A percentile compares a stretch with the other conserved stretches of the same genome.
Conservation (phyloP, 1,140 invertebrate genomes). For the Drosophila dunni region DNA sequence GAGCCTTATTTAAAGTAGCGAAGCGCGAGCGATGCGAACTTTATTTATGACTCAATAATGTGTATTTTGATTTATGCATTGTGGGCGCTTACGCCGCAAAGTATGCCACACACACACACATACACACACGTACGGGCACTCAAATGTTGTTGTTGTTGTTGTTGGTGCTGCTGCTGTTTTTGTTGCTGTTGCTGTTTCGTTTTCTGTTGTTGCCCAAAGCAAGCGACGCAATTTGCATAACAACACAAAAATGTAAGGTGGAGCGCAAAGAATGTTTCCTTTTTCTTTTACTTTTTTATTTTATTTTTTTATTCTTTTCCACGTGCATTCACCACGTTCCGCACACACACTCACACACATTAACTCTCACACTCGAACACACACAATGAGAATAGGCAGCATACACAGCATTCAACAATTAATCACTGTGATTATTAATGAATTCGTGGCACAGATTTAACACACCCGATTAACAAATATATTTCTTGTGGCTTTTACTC, state of each 20-base stretch:
- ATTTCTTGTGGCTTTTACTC: background rate
- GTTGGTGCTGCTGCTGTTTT: conserved; percentile 60
- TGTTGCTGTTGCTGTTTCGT: conserved; percentile 56
- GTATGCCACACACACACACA: conserved; percentile 31
- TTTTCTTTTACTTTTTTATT: background rate
- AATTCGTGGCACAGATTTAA: conserved; percentile 34
- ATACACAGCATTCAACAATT: conserved; percentile 39
- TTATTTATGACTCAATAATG: conserved; percentile 83
- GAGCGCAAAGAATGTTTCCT: conserved; percentile 32
- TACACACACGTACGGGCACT: conserved; percentile 35
- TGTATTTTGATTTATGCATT: conserved; percentile 83
- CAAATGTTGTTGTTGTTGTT: conserved; percentile 64
- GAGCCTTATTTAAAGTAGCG: conserved; percentile 79
- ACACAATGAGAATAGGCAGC: background rate
- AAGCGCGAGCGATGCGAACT: conserved; percentile 64
- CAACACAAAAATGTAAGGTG: conserved; percentile 52
- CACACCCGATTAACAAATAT: conserved; percentile 31
- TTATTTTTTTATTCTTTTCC: conserved; percentile 1
- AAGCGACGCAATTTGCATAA: conserved; percentile 72
- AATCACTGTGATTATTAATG: conserved; percentile 45
- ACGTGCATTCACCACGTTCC: conserved; percentile 37
- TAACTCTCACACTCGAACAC: background rate
- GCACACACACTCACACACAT: conserved; percentile 26
- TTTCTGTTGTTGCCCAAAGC: conserved; percentile 53
- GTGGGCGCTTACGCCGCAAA: conserved; percentile 62